Evolutionary conservation across 2,888 invertebrate species (phyloP), one percentile per base, ranked within the genome.

Genomic region (Drosophila colorata): DNA sequence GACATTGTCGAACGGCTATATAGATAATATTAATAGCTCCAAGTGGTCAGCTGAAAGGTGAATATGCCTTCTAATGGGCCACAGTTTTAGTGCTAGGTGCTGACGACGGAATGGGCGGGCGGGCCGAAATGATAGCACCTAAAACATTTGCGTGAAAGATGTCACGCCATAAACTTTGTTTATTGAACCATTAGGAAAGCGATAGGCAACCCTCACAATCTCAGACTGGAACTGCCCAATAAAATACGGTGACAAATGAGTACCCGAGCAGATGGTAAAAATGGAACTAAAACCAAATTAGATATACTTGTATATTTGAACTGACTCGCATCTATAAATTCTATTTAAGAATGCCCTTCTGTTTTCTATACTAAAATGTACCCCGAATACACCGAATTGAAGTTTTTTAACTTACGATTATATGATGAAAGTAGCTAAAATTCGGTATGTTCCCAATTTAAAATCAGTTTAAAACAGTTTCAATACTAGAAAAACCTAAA

Each of bases 161-260:
- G 87, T 87, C 89, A 88, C 84, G 73, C 83, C 89, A 88, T 83
- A 83, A 83, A 87, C 58, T 61, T 72, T 71, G 81, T 83, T 83
- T 83, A 83, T 83, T 83, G 83, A 80, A 87, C 87, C 87, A 87
- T 88, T 87, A 74, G 74, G 47, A 28, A 28, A 56, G 52, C 78
- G 82, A 78, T 81, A 78, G 82, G 52, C 47, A 31, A 41, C 37
- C 18, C 33, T 25, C 31, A 55, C 67, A 74, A 78, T 60, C 74
- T 51, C 23, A 6, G 11, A 5, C 20, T 20, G 59, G 7, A 35
- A 46, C 58, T 28, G 48, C 56, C 57, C 40, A 65, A 75, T 68
- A 59, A 74, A 78, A 75, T 25, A 20, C 37, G 23, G 41, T 63
- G 74, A 73, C 78, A 66, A 78, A 74, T 74, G 78, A 52, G 43